Base-by-base conservation (phyloP, 2,797 vertebrate genomes). In the Galaxias olidus region DNA sequence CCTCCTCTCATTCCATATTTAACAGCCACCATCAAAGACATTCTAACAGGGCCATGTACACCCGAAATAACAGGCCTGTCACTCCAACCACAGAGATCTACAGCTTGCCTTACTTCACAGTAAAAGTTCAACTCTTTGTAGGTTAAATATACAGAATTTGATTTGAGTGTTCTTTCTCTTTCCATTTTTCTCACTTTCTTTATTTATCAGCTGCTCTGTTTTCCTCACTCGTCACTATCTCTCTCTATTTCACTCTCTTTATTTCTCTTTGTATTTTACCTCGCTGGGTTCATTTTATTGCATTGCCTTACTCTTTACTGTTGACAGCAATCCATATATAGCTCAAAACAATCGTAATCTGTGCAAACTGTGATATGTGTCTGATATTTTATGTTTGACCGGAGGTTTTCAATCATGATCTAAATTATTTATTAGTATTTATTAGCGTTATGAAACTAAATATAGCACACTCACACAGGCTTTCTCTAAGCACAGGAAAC, bases 401-500 rank as follows among this genome's bases (percentile, higher is more conserved):
- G 2, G 30, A 30, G 30, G 30, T 30, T 30, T 71, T 74, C 59
- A 73, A 65, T 59, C 67, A 69, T 66, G 7, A 10, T 66, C 61
- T 76, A 49, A 19, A 6, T n/a, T 75, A 45, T 73, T 78, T 80
- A 88, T 86, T 78, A 72, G 44, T 49, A 49, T 78, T 83, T 80
- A 79, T 86, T 86, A 80, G 83, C 71, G 79, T 66, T 76, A 75
- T 86, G 86, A 72, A 55, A 71, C 81, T 84, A 87, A 76, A 85
- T 80, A 76, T 85, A 83, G 84, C 65, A 50, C 15, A 10, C 18
- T 56, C 59, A 57, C 65, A 61, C 18, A 2, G 49, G 47, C 72
- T 47, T 10, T 47, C 10, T 14, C 61, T 68, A 80, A 79, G 77
- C 67, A 76, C 62, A 72, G 69, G 49, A 76, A 81, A 78, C 10